phyloP scores from a whole-genome alignment of 2,797 vertebrate species.

The Sciurus carolinensis region DNA sequence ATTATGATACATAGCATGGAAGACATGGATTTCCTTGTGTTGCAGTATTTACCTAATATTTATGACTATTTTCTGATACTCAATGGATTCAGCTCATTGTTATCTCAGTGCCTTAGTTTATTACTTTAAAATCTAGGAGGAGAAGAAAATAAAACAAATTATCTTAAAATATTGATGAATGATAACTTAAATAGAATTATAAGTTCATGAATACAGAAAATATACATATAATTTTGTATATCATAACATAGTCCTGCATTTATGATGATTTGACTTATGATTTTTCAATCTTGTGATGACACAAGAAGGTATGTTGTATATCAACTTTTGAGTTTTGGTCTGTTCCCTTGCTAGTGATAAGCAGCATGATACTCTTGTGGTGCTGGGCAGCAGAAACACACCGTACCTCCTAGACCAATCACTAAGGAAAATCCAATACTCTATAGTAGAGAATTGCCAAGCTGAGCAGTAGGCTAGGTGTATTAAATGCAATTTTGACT shows the following conservation, averaged over 20 bases:
- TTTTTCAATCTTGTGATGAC: neutral
- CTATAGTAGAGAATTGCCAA: neutral
- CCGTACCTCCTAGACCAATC: neutral
- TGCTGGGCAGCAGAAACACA: neutral
- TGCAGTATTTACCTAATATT: constrained; percentile 28
- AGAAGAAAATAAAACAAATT: constrained; percentile 13
- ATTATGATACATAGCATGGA: neutral
- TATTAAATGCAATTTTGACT: neutral
- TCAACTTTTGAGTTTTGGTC: neutral
- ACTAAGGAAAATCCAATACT: neutral
- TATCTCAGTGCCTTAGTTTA: neutral
- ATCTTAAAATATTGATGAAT: neutral
- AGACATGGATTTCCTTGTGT: neutral
- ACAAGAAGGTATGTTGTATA: neutral
- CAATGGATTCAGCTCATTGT: neutral
- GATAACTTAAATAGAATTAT: neutral
- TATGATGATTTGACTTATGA: neutral
- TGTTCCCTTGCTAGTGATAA: neutral
- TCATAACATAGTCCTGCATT: neutral
- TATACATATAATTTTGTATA: neutral
- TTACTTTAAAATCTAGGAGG: neutral
- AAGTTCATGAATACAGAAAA: neutral
- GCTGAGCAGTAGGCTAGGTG: too few species aligned
- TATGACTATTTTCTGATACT: neutral
- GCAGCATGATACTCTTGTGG: neutral